A percentile compares a stretch with the other conserved stretches of the same genome.
phyloP scores from a whole-genome alignment of 2,888 invertebrate genomes.

The Brenthis ino region DNA sequence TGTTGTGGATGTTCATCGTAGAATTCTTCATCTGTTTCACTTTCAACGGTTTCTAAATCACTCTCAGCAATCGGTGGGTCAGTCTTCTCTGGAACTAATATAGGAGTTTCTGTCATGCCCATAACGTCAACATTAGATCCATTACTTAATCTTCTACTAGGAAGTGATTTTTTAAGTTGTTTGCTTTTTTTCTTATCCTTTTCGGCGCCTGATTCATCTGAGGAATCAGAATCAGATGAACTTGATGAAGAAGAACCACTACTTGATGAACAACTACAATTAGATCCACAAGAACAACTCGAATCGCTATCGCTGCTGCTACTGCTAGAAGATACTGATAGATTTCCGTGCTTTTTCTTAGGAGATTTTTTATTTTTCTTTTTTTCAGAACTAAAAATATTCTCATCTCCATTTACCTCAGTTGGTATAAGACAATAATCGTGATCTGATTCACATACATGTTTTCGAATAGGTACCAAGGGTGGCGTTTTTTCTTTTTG shows the following conservation, averaged over 20 bases:
- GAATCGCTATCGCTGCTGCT: constrained; percentile 89
- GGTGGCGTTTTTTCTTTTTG: constrained; percentile 73
- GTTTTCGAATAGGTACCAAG: constrained; percentile 75
- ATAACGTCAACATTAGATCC: constrained; percentile 82
- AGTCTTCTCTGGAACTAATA: constrained; percentile 71
- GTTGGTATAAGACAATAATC: constrained; percentile 86
- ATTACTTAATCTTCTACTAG: constrained; percentile 67
- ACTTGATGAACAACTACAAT: constrained; percentile 91
- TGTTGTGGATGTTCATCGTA: constrained; percentile 92
- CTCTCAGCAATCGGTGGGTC: constrained; percentile 89
- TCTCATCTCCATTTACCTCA: constrained; percentile 73
- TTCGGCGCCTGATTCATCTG: constrained; percentile 66
- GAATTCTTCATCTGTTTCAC: constrained; percentile 93
- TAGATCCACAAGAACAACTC: constrained; percentile 91
- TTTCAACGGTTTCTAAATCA: constrained; percentile 92
- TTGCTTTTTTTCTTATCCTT: constrained; percentile 74
- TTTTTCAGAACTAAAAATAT: constrained; percentile 63
- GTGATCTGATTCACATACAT: constrained; percentile 86
- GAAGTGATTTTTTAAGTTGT: constrained; percentile 63
- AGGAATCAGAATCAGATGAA: constrained; percentile 76
- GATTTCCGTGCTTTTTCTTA: constrained; percentile 73
- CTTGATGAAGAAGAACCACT: constrained; percentile 87
- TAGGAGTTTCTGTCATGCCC: constrained; percentile 74
- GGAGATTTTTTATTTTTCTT: constrained; percentile 78
- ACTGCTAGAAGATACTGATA: constrained; percentile 86